These are phyloP conservation scores for Stichodactyla helianthus DNA, from an alignment of 64 coral and sea anemone genomes.

Conservation along the genomic window DNA sequence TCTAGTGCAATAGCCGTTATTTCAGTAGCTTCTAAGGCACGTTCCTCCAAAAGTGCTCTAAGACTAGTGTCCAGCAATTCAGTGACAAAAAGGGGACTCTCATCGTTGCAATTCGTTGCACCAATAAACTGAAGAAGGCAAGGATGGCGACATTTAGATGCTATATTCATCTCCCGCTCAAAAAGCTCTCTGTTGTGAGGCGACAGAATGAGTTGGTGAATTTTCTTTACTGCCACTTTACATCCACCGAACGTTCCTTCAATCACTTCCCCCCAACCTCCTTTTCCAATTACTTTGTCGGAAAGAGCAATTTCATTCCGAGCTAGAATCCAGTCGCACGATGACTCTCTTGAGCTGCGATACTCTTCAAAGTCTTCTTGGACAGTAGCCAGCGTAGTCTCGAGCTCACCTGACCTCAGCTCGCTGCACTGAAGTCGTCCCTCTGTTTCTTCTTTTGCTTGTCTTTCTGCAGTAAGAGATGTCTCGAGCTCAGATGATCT, in stretches of 20 bases:
- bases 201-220: not conserved
- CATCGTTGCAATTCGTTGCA: conserved; percentile 32
- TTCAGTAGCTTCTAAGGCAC: not conserved
- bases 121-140: too few species aligned
- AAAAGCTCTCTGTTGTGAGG: too few species aligned
- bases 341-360: not conserved
- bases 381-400: conserved; percentile 17
- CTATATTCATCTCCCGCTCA: too few species aligned
- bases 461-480: too few species aligned
- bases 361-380: conserved; percentile 35
- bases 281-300: not conserved
- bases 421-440: too few species aligned
- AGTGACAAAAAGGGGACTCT: conserved; percentile 30
- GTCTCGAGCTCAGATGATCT: too few species aligned
- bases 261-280: conserved; percentile 44
- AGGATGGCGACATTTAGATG: conserved; percentile 64
- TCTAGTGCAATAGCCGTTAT: too few species aligned
- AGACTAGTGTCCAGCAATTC: conserved; percentile 53
- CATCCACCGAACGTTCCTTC: conserved; percentile 32
- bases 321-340: conserved; percentile 32
- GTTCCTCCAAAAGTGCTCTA: not conserved
- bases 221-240: conserved; percentile 54
- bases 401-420: not conserved
- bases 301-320: conserved; percentile 11
- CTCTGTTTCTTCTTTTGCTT: too few species aligned